Evolutionary conservation across 2,113 vertebrate genomes (phyloP), one percentile per base, ranked within the genome.

Genomic region (Actenoides lindsayi): DNA sequence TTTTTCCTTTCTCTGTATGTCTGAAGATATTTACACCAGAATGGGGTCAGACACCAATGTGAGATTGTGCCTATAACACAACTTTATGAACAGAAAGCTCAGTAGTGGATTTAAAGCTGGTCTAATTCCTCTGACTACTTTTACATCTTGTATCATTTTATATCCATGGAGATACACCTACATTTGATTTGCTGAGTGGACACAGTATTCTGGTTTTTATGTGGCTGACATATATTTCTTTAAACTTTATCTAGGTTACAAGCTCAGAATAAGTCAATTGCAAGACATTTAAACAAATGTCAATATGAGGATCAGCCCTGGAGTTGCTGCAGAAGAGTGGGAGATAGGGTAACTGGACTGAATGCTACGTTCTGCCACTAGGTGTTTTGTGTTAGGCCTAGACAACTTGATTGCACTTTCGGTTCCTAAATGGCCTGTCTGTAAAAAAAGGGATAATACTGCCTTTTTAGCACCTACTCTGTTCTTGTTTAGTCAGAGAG

Each of bases 341-440:
- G 12, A 19, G 73, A 70, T 28, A 13, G 54, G 90, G 62, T 46
- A 77, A 69, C 20, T 37, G 24, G 21, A 41, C 51, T 74, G 50
- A 74, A 62, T 0, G 0, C 5, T 24, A n/a, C 20, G 23, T 84
- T 75, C 27, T 56, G 1, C 3, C 23, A 19, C 11, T 30, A 16
- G 13, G 13, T 81, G 15, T 46, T 27, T 92, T 39, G 16, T 21
- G 5, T 56, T 71, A 42, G 18, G 12, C 20, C 35, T 27, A 41
- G 50, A 9, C 67, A 79, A 19, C 6, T 82, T 51, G 31, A 12
- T 53, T 78, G 10, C 21, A 27, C 10, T 42, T 78, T 89, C 15
- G 30, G 17, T 27, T 23, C 11, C 16, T 69, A 27, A 64, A 20
- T 13, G 14, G 7, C 5, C 21, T 46, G 24, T 62, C 50, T 31